Base-by-base conservation (phyloP, 2,888 invertebrate species). In the Limnephilus rhombicus region DNA sequence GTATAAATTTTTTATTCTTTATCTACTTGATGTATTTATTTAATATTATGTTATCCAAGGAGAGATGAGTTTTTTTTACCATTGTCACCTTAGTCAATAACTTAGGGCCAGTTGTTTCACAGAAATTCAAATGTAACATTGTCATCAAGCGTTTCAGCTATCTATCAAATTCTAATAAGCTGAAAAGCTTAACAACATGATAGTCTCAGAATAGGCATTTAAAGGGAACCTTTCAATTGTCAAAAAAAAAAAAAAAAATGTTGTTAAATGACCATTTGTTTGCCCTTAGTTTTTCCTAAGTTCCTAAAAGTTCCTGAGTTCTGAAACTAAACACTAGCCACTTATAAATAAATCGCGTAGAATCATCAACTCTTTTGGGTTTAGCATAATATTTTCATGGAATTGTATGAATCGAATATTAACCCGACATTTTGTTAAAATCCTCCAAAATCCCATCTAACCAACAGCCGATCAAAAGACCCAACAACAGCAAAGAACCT, bases 401-500 rank as follows among this genome's bases (percentile, higher is more conserved):
- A 68, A 24, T 68, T 68, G 24, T n/a, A 68, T n/a, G 7, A n/a
- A 68, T 24, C 68, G 24, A 68, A 68, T 68, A n/a, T 68, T 68
- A 68, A 68, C 24, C 68, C 68, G 5, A n/a, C 24, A 68, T 18
- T 68, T 68, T 68, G 9, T 68, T 24, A 68, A 68, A 68, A 68
- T 68, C 68, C 9, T 7, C 68, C 68, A 68, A 68, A 68, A 68
- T 68, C 68, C 68, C 24, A n/a, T n/a, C 68, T 68, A 83, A 34
- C 9, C 90, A 92, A 90, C 90, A 86, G 90, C 80, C 29, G 92
- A 92, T 24, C 92, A 92, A 82, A 86, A 91, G 41, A n/a, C 86
- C 15, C 92, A 86, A 86, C 92, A 92, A 82, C 95, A 94, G 95
- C 92, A 92, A 41, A 89, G 93, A 88, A 95, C 93, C 94, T 96